Evolutionary conservation across 2,888 invertebrate species (phyloP), one percentile per base, ranked within the genome.

Genomic region (Dione juno): DNA sequence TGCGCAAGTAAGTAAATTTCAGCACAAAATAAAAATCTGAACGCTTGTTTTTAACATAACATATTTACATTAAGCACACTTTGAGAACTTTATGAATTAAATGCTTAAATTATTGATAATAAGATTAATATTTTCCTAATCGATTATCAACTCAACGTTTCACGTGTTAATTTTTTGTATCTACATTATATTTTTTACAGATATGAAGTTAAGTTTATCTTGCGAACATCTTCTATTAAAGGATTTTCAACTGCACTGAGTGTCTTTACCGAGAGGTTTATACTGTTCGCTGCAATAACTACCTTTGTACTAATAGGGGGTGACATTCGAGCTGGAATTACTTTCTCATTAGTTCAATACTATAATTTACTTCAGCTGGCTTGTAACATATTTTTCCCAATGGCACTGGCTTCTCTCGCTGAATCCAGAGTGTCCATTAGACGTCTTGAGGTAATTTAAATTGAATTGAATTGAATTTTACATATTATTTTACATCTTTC

Each of bases 261-360:
- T 81, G 96, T 98, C 21, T 98, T 97, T 81, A 97, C 97, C 0
- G 97, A 97, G 80, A 95, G 98, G 71, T 95, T 97, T 73, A 96
- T 98, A 19, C 88, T 98, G 14, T 97, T 96, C 83, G 93, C 97
- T 58, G 97, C 97, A 1, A 92, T 98, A 65, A 94, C 97, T 45
- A 94, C 96, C 0, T 97, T 95, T 78, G 96, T 96, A 41, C 86
- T 97, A 8, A 82, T 94, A 74, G 96, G 96, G 0, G 94, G 95
- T 57, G 81, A 85, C 5, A 88, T 90, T 75, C 86, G 95, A 83
- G 94, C 95, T 0, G 95, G 95, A 69, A 94, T 95, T 80, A 96
- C 96, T 0, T 97, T 97, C 85, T 95, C 97, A 0, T 93, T 96
- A 80, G 96, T 97, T 5, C 96, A 96, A 80, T 96, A 96, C 83